These are phyloP conservation scores for Puntigrus tetrazona DNA, from an alignment of 2,113 vertebrate genomes.

Conservation along the genomic window DNA sequence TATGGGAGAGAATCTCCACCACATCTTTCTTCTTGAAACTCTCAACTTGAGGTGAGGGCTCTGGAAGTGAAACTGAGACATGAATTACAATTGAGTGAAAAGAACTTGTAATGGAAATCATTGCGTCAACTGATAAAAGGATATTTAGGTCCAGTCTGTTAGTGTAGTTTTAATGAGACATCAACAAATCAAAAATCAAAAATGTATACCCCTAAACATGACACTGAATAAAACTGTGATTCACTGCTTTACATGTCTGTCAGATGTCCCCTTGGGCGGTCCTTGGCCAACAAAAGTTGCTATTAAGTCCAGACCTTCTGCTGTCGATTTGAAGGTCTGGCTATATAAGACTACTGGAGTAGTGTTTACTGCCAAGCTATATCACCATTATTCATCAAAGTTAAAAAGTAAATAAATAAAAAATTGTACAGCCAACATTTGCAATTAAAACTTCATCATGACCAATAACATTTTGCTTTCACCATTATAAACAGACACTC, in stretches of 20 bases:
- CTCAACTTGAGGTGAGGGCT: constrained; percentile 80
- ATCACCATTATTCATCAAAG: not conserved
- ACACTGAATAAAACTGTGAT: not conserved
- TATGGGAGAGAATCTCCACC: constrained; percentile 95
- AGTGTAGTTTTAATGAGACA: too few relatives aligned
- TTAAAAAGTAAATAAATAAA: not conserved
- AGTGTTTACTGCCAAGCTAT: not conserved
- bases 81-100: constrained; percentile 59
- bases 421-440: not conserved
- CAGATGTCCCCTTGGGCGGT: not conserved
- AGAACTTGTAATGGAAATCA: not conserved
- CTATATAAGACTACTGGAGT: not conserved
- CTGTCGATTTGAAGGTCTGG: not conserved
- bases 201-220: not conserved
- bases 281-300: not conserved
- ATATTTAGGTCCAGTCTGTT: not conserved
- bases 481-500: not conserved
- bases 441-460: not conserved
- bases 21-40: constrained; percentile 95
- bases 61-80: constrained; percentile 82
- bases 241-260: not conserved
- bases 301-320: not conserved
- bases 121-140: not conserved
- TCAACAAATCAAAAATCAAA: too few relatives aligned
- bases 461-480: not conserved